Base-by-base conservation (phyloP, 2,797 vertebrate genomes). In the Mastacembelus armatus region DNA sequence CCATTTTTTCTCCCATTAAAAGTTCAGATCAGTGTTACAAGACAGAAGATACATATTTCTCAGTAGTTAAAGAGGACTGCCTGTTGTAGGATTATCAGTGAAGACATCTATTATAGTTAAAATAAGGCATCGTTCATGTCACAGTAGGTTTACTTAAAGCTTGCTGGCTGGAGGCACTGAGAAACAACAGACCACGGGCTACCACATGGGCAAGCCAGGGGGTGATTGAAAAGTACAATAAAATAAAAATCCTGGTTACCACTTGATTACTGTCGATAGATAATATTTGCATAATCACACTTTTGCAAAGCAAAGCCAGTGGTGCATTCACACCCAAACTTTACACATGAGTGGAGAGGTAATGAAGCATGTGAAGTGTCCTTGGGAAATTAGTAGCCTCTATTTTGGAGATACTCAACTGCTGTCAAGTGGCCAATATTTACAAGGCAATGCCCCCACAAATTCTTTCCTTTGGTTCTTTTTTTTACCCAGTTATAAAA, bases 101-200 rank as follows among this genome's bases (percentile, higher is more conserved):
- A 79, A 78, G 69, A 84, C 71, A 76, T 71, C 47, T 8, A 66
- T 58, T 60, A 42, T 22, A 71, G 33, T 60, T 45, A 3, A 27
- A 74, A 42, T n/a, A n/a, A n/a, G n/a, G n/a, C n/a, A 49, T 49
- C 44, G 67, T 72, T 78, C 40, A 71, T 57, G 40, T 91, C 88
- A 92, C 91, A 92, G 90, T 90, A 89, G 84, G 87, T 88, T 74
- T 84, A 78, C 58, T 81, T 87, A 86, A 91, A 92, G 89, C 90
- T 90, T 89, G 73, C 78, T 66, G 21, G 74, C 88, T 89, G 85
- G 83, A 90, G 79, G 79, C 74, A 86, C 77, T 83, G 74, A 75
- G 71, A 82, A 85, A 81, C 19, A 66, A 50, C 0, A 56, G 47
- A 62, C 51, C 59, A 52, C 32, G 32, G 22, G 24, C 50, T 75